phyloP scores from a whole-genome alignment of 2,113 vertebrate species.

The Apaloderma vittatum region DNA sequence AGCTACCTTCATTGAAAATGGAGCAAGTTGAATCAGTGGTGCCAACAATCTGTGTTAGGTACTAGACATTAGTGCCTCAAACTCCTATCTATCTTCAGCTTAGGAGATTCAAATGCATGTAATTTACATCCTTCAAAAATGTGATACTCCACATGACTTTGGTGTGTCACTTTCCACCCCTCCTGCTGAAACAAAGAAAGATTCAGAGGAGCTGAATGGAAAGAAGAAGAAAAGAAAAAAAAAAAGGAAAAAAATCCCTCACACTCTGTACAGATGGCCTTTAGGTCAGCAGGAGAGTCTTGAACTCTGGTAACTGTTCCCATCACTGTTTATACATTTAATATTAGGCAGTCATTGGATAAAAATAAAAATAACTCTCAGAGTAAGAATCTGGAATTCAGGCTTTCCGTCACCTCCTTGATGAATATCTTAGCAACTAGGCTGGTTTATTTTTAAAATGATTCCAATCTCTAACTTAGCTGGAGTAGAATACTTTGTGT shows the following conservation, averaged over 20 bases:
- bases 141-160: not conserved
- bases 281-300: not conserved
- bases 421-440: conserved; percentile 61
- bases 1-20: not conserved
- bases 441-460: conserved; percentile 15
- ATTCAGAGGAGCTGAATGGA: not conserved
- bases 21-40: not conserved
- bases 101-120: not conserved
- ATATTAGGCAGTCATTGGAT: not conserved
- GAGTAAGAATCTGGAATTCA: not conserved
- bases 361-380: conserved; percentile 41
- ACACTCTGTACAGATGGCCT: not conserved
- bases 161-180: not conserved
- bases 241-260: accelerated
- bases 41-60: not conserved
- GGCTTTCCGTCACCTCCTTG: not conserved
- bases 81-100: not conserved
- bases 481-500: not conserved
- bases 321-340: conserved; percentile 4
- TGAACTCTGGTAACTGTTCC: not conserved
- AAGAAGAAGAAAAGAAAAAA: not conserved
- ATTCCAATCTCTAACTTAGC: not conserved
- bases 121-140: not conserved
- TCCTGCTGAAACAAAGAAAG: not conserved
- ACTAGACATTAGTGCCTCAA: not conserved